These are phyloP conservation scores for Arrhopalites spinosus DNA, from an alignment of 2,888 invertebrate genomes.

Conservation along the genomic window DNA sequence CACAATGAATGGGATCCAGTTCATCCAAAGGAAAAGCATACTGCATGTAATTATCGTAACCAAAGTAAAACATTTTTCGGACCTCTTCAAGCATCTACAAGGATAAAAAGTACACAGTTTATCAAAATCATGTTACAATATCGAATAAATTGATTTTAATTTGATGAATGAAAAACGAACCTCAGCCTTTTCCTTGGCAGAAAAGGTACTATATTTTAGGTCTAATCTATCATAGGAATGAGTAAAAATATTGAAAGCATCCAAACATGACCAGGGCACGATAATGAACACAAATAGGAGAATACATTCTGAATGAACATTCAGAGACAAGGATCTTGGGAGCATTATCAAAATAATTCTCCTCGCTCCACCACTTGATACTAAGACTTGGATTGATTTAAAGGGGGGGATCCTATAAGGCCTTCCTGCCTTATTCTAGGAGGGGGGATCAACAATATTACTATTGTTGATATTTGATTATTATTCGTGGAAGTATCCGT, in stretches of 20 bases:
- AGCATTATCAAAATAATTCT: background rate
- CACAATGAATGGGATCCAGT: constrained; percentile 66
- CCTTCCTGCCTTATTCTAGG: no score
- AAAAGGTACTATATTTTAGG: constrained; percentile 59
- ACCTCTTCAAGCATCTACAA: constrained; percentile 60
- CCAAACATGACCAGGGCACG: constrained; percentile 44
- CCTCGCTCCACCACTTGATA: no score
- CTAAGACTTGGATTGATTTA: no score
- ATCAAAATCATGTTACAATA: background rate
- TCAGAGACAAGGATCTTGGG: background rate
- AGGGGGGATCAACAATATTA: no score
- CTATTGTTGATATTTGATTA: background rate
- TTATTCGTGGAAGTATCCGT: background rate
- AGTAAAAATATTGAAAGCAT: constrained; percentile 57
- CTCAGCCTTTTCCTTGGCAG: background rate
- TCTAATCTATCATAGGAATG: constrained; percentile 57
- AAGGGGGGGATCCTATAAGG: no score
- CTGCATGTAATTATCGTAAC: constrained; percentile 68
- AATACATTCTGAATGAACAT: constrained; percentile 16
- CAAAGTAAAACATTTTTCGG: constrained; percentile 65
- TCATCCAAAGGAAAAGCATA: constrained; percentile 69
- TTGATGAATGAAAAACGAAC: background rate
- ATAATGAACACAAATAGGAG: constrained; percentile 43
- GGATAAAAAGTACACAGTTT: background rate
- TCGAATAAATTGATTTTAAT: background rate